Evolutionary conservation across 2,113 vertebrate species (phyloP).

Genomic region (Tamias sibiricus): DNA sequence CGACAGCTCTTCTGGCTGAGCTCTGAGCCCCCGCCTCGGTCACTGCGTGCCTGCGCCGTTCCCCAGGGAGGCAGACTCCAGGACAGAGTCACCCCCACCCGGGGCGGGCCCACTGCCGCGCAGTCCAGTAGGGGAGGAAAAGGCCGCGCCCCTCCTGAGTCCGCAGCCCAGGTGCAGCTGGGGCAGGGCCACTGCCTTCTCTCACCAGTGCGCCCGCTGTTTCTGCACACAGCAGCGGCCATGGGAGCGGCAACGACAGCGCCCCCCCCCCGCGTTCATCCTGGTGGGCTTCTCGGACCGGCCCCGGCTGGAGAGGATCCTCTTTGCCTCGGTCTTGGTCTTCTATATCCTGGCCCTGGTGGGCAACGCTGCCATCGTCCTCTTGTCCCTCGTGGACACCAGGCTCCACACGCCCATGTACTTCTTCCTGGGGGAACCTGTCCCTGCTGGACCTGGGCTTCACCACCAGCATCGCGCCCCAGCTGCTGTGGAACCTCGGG

Average conservation of each 20-base stretch:
- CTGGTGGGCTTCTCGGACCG: conserved; percentile 65
- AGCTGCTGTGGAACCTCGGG: conserved; percentile 65
- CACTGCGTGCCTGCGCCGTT: neutral
- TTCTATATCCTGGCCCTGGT: conserved; percentile 59
- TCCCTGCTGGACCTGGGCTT: conserved; percentile 68
- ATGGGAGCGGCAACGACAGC: conserved; percentile 51
- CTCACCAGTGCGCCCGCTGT: neutral
- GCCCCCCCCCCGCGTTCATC: conserved; percentile 35
- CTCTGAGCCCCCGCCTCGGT: neutral
- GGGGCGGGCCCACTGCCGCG: too few relatives aligned
- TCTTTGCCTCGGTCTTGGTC: conserved; percentile 57
- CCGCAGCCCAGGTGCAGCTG: too few relatives aligned
- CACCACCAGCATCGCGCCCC: conserved; percentile 45
- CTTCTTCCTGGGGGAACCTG: conserved; percentile 68
- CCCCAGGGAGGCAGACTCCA: neutral
- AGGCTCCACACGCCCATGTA: conserved; percentile 68
- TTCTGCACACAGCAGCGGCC: neutral
- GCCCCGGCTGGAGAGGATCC: conserved; percentile 22
- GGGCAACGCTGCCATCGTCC: conserved; percentile 55
- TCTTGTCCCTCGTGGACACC: neutral
- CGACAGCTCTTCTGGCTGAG: neutral
- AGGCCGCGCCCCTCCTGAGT: too few relatives aligned
- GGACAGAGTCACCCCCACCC: too few relatives aligned
- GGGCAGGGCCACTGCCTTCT: neutral
- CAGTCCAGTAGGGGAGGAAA: too few relatives aligned